Base-by-base conservation (phyloP, 2,888 invertebrate genomes). In the Agrilus biguttatus region DNA sequence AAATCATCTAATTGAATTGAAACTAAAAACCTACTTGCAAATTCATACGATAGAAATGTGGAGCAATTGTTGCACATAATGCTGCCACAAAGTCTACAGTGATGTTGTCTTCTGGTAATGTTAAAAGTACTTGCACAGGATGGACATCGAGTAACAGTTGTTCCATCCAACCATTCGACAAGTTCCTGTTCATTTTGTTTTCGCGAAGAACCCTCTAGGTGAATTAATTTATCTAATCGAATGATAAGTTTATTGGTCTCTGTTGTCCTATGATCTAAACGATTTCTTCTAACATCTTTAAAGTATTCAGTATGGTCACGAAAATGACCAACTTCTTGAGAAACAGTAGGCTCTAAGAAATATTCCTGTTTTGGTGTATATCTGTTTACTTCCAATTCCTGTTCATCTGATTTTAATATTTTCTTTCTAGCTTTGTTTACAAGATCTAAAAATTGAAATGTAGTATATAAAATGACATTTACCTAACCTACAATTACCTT, bases 241-340 rank as follows among this genome's bases (percentile, higher is more conserved):
- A 97, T 93, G 40, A 97, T 75, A 43, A 97, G 68, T 65, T 92
- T 95, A 64, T 98, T 98, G 2, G 95, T 96, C 69, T 96, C 92
- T 8, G 88, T 82, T 0, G 92, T 88, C 60, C 86, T 87, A 54
- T 90, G 78, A 66, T 96, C 93, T 45, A 95, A 70, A 45, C 84
- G 71, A 40, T 60, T 70, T 1, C 72, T 70, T 50, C 79, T 63
- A 14, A 80, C 72, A 12, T 74, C 74, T 58, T 82, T 86, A 60
- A 89, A 91, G 58, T 79, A 79, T 38, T 82, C 80, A 6, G 81
- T 81, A 52, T 86, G 80, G 47, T 74, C 77, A 39, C 72, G 70
- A 3, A 67, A 72, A 36, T 70, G 68, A 49, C 89, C 85, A 49
- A 82, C 62, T 42, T 78, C 76, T 63, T 86, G 79, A 10, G 70